Evolutionary conservation across 2,888 invertebrate genomes (phyloP).

Genomic region (Galerucella nymphaeae): DNA sequence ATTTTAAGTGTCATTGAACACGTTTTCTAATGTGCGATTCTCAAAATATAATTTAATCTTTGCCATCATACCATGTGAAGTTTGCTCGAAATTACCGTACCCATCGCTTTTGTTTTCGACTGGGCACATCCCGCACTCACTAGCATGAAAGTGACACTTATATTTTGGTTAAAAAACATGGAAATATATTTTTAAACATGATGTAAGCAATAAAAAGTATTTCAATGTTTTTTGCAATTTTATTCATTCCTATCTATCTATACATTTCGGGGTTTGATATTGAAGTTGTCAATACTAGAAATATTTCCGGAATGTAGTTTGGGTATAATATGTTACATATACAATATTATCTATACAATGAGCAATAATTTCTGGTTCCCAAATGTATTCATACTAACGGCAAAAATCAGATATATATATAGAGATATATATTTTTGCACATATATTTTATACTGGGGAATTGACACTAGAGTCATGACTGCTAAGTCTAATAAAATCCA

Average conservation of each 20-base stretch:
- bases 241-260: neutral
- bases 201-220: neutral
- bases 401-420: slow-evolving; percentile 55
- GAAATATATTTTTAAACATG: neutral
- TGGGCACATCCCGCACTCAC: too few species aligned
- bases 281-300: neutral
- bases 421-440: slow-evolving; percentile 53
- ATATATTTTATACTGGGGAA: slow-evolving; percentile 56
- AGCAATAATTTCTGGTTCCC: slow-evolving; percentile 63
- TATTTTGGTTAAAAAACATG: neutral
- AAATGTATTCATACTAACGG: slow-evolving; percentile 63
- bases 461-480: slow-evolving; percentile 61
- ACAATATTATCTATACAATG: slow-evolving; percentile 59
- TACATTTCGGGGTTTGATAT: neutral
- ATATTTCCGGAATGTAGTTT: slow-evolving; percentile 8
- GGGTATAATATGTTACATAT: slow-evolving; percentile 37
- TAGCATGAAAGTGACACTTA: too few species aligned
- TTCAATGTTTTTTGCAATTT: neutral
- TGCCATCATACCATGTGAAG: too few species aligned
- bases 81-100: too few species aligned
- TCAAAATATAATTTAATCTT: too few species aligned
- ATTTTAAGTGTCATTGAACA: too few species aligned
- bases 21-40: too few species aligned
- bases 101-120: too few species aligned
- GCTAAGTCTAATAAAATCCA: slow-evolving; percentile 63